Percentiles rank a stretch among this genome's conserved stretches.
Conservation (phyloP, 1,140 invertebrate genomes). For the Nasonia giraulti region DNA sequence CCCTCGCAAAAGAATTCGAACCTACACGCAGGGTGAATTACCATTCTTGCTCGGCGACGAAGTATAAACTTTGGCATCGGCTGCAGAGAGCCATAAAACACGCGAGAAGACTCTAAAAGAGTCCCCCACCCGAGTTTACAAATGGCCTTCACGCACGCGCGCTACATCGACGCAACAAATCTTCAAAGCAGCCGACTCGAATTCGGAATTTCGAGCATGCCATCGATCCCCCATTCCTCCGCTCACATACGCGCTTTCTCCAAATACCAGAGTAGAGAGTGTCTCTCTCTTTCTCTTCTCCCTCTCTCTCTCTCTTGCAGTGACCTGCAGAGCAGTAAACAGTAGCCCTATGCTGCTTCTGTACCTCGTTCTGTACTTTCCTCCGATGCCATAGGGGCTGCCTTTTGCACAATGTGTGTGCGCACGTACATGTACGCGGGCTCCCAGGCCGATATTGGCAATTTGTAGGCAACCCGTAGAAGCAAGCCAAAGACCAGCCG, state of each 20-base stretch:
- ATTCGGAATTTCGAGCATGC: background rate
- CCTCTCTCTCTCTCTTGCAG: background rate
- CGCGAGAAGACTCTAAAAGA: background rate
- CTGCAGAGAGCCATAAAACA: background rate
- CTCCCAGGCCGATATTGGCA: slow-evolving; percentile 11
- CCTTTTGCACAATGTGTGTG: background rate
- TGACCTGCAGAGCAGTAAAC: background rate
- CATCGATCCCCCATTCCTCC: background rate
- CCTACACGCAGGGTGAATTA: background rate
- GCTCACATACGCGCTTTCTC: background rate
- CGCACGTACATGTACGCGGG: background rate
- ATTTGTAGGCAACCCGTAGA: slow-evolving; percentile 1
- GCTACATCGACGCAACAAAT: background rate
- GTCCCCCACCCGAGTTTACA: background rate
- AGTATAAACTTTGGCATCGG: background rate
- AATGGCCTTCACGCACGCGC: background rate
- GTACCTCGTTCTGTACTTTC: background rate
- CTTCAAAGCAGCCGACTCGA: background rate
- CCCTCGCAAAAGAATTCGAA: background rate
- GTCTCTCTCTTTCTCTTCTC: no score
- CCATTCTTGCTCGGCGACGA: background rate
- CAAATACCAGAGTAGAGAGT: background rate
- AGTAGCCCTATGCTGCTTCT: background rate
- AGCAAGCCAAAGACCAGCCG: slow-evolving; percentile 9
- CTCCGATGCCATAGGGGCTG: background rate